Evolutionary conservation across 2,888 invertebrate species (phyloP), one percentile per base, ranked within the genome.

Genomic region (Escarpia spicata): DNA sequence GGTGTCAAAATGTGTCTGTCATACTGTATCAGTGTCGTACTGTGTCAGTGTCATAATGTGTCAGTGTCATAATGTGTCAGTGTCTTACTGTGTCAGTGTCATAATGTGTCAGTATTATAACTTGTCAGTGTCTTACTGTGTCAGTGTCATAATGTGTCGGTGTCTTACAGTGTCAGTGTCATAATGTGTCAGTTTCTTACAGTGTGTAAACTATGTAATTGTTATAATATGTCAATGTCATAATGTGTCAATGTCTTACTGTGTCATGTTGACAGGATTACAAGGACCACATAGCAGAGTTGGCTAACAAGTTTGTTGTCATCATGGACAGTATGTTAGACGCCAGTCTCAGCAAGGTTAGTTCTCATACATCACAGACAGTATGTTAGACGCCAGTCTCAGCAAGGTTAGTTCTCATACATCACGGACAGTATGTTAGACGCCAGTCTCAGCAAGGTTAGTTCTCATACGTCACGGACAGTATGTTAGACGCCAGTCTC

Each of bases 241-340:
- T n/a, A 45, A 52, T 37, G 52, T 43, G 92, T 31, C 44, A 92
- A 91, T 37, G 90, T 92, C 43, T 10, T 37, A 58, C 31, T 90
- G 91, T 89, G 10, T 58, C 91, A 75, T 90, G 43, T 58, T 94
- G 94, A 9, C 94, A 96, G 96, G 96, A 96, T 94, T 97, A 97
- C 94, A 97, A 97, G 94, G 98, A 98, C 95, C 99, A 99, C 97
- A 98, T 99, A 94, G 98, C 98, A 95, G 99, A 99, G 97, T 98
- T 99, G 95, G 98, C 98, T 96, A 98, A 97, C 95, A 99, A 99
- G 97, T 98, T 99, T 94, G 97, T 98, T 94, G 97, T 98, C 92
- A 98, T 99, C 95, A 98, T 99, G 95, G 98, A 98, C 95, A 98
- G 98, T 95, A 97, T 99, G 90, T 43, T 90, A 19, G 43, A 90